These are phyloP conservation scores for Remorina albescens DNA, from an alignment of 2,797 vertebrate species.

Conservation along the genomic window DNA sequence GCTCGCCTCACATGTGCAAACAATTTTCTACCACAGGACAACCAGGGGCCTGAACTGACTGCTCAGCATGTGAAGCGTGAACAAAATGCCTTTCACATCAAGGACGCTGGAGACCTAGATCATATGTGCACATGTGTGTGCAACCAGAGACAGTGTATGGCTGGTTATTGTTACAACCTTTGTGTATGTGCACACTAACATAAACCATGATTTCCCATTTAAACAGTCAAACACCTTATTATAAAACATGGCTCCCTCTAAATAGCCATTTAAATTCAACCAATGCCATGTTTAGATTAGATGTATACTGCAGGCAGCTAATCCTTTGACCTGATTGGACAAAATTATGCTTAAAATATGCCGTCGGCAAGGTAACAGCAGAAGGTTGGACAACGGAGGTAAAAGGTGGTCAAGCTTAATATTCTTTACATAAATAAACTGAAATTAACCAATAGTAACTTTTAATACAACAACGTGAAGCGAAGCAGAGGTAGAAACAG, in stretches of 20 bases:
- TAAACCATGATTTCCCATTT: constrained; percentile 51
- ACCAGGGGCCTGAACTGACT: constrained; percentile 69
- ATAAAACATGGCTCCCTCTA: constrained; percentile 54
- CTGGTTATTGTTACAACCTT: constrained; percentile 21
- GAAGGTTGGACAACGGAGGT: not conserved
- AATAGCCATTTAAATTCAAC: constrained; percentile 72
- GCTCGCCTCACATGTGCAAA: constrained; percentile 74
- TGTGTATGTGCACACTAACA: constrained; percentile 40
- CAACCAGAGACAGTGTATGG: not conserved
- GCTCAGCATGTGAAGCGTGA: constrained; percentile 69
- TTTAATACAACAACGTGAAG: not conserved
- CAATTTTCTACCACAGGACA: constrained; percentile 63
- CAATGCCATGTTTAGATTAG: constrained; percentile 60
- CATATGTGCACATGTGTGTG: constrained; percentile 34
- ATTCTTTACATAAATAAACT: not conserved
- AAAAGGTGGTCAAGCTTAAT: constrained; percentile 18
- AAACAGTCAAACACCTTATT: constrained; percentile 60
- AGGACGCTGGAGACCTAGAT: constrained; percentile 48
- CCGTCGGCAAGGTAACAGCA: constrained; percentile 33
- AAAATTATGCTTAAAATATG: constrained; percentile 36
- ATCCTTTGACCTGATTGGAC: constrained; percentile 57
- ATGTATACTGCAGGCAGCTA: constrained; percentile 50
- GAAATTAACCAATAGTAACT: constrained; percentile 17
- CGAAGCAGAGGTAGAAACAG: not conserved
- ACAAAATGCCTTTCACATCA: constrained; percentile 74